phyloP scores from a whole-genome alignment of 2,888 invertebrate species.

The Ptychoptera albimana region DNA sequence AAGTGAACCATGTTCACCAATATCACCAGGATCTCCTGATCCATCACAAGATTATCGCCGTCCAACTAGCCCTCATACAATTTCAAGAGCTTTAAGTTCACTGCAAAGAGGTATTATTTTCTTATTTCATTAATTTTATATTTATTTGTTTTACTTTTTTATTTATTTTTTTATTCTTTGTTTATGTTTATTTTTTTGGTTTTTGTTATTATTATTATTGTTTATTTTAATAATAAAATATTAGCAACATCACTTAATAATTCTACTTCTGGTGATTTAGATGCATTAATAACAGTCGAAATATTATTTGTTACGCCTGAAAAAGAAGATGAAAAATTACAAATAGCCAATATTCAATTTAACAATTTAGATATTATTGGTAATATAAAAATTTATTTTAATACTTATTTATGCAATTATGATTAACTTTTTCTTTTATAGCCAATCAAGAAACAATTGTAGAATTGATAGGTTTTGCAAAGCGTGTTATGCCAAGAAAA shows the following conservation, averaged over 20 bases:
- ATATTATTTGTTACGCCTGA: conserved; percentile 47
- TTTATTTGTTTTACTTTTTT: conserved; percentile 5
- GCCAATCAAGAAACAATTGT: conserved; percentile 93
- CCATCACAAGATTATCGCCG: conserved; percentile 24
- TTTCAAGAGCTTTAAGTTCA: conserved; percentile 38
- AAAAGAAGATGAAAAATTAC: conserved; percentile 31
- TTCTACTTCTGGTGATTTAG: conserved; percentile 34
- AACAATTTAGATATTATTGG: conserved; percentile 91
- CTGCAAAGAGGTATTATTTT: conserved; percentile 25
- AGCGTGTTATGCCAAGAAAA: conserved; percentile 44
- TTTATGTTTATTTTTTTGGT: conserved; percentile 10
- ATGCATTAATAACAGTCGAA: conserved; percentile 67
- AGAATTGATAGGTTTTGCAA: conserved; percentile 77
- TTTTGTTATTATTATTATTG: conserved; percentile 13
- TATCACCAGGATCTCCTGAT: conserved; percentile 63
- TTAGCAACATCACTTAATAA: conserved; percentile 16
- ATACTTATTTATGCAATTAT: background rate
- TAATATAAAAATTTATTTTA: conserved; percentile 30
- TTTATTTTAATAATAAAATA: conserved; percentile 4
- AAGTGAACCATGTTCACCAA: conserved; percentile 82
- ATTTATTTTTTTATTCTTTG: conserved; percentile 3
- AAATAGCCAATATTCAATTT: conserved; percentile 78
- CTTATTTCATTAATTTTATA: conserved; percentile 4
- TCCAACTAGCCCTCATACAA: conserved; percentile 37
- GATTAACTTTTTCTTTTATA: conserved; percentile 20